Base-by-base conservation (phyloP, 2,888 invertebrate species). In the Nymphalis polychloros region DNA sequence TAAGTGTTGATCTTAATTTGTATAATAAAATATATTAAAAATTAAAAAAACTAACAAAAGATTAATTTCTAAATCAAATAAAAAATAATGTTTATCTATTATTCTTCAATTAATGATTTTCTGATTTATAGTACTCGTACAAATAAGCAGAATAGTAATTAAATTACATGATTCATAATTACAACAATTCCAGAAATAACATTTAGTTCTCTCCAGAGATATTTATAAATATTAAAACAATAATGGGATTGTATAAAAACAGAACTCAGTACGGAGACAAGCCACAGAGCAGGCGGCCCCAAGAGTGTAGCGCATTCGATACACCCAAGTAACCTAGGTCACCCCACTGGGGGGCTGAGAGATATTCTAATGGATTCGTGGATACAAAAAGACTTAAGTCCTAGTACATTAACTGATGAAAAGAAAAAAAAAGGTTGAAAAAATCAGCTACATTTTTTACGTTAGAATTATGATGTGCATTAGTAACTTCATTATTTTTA, bases 311-410 rank as follows among this genome's bases (percentile, higher is more conserved):
- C 68, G 68, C 72, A 73, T 73, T 71, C 70, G 72, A 49, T 49
- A 49, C 75, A 75, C 77, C 75, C 72, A 78, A 79, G 49, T 27
- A 48, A 76, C 74, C 71, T 65, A 71, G 61, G 76, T 75, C 75
- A 72, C 65, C 74, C 74, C 78, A 75, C 80, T 71, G 72, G 80
- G 72, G 80, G 79, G 80, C 79, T 79, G 78, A 72, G 77, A 80
- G 78, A 82, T 79, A 78, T 81, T 81, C 81, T 82, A 81, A 84
- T 82, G 78, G 78, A 79, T 72, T 65, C 48, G 63, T 57, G 48
- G 23, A 52, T 60, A 59, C 48, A 55, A 23, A 62, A 13, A 41
- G 35, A 19, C 49, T 67, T 63, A 55, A 48, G 48, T 63, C 63
- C 57, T 49, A n/a, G 55, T 49, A 61, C 61, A 69, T 65, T 59